Conservation (phyloP, 2,888 invertebrate genomes). For the Busseola fusca region DNA sequence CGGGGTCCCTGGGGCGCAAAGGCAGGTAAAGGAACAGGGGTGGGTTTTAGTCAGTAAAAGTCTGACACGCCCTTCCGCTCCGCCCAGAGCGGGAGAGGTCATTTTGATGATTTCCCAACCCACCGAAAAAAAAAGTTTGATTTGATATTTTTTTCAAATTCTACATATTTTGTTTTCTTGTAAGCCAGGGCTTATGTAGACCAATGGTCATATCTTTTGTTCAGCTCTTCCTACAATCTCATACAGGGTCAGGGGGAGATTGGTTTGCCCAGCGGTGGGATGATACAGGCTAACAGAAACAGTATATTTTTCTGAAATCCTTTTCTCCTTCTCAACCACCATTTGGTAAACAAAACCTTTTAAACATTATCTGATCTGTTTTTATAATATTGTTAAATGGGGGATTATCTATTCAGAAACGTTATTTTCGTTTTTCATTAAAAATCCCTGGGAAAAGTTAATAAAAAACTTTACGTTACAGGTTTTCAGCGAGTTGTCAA, state of each 20-base stretch:
- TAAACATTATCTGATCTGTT: neutral
- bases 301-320: neutral
- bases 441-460: conserved; percentile 20
- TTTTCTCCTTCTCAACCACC: neutral
- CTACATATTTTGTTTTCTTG: neutral
- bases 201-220: neutral
- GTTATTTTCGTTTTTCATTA: conserved; percentile 16
- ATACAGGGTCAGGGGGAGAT: too few species aligned
- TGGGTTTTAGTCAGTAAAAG: too few species aligned
- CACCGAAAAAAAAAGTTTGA: too few species aligned
- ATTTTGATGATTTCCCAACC: too few species aligned
- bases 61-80: too few species aligned
- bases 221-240: neutral
- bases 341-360: neutral
- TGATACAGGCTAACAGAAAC: neutral
- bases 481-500: conserved; percentile 38
- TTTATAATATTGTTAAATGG: neutral
- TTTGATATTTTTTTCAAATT: neutral
- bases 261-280: too few species aligned
- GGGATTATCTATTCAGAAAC: neutral
- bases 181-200: neutral
- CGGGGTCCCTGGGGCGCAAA: too few species aligned
- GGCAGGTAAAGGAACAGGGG: too few species aligned
- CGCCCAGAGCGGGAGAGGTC: too few species aligned
- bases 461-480: conserved; percentile 26